Conservation (phyloP, 2,113 vertebrate genomes). For the Conger conger region DNA sequence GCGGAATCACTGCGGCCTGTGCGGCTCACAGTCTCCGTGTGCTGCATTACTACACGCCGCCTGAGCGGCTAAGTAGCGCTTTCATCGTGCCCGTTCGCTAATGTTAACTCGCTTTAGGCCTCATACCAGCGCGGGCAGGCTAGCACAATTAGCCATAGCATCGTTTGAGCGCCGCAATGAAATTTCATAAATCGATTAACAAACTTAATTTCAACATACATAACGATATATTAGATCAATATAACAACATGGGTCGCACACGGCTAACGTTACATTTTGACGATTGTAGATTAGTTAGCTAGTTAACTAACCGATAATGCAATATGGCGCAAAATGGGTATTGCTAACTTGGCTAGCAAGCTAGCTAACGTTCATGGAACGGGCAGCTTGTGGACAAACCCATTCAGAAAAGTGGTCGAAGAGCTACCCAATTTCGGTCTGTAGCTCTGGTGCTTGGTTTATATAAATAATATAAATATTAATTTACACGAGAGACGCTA, state of each 20-base stretch:
- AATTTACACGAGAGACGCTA: no score
- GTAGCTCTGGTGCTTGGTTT: background rate
- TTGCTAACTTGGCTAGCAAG: background rate
- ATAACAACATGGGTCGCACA: no score
- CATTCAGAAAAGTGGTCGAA: background rate
- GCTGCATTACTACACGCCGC: conserved; percentile 9
- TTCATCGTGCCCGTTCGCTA: background rate
- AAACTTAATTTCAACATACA: background rate
- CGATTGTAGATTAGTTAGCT: background rate
- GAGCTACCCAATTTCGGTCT: no score
- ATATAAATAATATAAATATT: background rate
- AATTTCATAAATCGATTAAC: background rate
- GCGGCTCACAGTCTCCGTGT: background rate
- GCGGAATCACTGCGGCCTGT: background rate
- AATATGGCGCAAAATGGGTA: background rate
- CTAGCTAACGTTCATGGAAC: no score
- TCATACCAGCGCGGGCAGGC: no score
- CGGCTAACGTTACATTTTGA: background rate
- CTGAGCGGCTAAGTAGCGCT: background rate
- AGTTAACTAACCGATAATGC: background rate
- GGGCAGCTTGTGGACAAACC: background rate
- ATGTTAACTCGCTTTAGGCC: background rate
- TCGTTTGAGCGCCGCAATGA: background rate
- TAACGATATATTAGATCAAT: background rate
- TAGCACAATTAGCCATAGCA: background rate